These are phyloP conservation scores for Harpagus bidentatus DNA, from an alignment of 2,113 vertebrate species.

Conservation along the genomic window DNA sequence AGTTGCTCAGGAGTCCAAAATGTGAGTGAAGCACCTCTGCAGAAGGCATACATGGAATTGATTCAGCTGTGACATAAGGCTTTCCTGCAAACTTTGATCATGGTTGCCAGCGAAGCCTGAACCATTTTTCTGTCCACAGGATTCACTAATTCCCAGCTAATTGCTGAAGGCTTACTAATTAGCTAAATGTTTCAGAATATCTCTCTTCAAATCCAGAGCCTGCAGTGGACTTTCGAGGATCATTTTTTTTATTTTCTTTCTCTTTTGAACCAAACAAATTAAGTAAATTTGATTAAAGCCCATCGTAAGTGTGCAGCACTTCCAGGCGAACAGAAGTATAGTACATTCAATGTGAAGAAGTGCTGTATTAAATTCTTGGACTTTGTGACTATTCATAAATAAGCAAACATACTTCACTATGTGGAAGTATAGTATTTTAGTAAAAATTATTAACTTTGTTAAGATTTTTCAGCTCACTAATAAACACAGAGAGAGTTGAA, in stretches of 20 bases:
- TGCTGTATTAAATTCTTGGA: background rate
- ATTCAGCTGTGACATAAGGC: background rate
- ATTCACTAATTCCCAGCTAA: background rate
- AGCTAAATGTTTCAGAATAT: background rate
- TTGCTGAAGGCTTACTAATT: background rate
- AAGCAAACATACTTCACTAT: background rate
- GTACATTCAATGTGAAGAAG: background rate
- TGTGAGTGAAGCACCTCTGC: fast-evolving
- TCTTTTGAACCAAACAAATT: background rate
- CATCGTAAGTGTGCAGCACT: background rate
- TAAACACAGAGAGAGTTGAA: background rate
- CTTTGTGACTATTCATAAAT: background rate
- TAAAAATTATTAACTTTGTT: background rate
- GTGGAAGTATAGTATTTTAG: background rate
- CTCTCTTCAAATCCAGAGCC: background rate
- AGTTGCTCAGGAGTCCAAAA: background rate
- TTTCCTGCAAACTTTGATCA: background rate
- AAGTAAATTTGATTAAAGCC: background rate
- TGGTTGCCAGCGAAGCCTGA: background rate
- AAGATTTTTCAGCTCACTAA: background rate
- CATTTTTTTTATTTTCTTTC: background rate
- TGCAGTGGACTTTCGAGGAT: background rate
- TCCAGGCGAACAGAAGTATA: background rate
- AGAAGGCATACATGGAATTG: background rate
- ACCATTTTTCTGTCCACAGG: background rate